Evolutionary conservation across 2,113 vertebrate genomes (phyloP).

Genomic region (Urocitellus parryii): DNA sequence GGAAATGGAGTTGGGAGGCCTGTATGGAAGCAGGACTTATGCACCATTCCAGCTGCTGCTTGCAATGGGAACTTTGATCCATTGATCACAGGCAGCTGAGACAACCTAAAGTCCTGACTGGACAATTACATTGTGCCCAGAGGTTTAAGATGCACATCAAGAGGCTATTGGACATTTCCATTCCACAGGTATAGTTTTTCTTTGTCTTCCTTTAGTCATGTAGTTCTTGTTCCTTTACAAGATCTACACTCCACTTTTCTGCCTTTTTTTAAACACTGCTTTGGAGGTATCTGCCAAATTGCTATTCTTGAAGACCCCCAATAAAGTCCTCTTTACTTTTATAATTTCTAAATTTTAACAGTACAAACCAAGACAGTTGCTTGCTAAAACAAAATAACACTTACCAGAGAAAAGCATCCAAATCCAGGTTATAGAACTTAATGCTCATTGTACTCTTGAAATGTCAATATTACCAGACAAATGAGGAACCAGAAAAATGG

Average conservation of each 20-base stretch:
- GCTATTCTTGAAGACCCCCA: not conserved
- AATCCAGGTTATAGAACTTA: not conserved
- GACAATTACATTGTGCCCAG: not conserved
- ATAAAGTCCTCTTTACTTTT: not conserved
- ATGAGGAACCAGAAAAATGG: not conserved
- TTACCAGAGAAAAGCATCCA: not conserved
- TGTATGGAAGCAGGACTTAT: not conserved
- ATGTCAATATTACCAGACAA: not conserved
- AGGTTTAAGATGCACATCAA: not conserved
- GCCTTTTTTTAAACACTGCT: not conserved
- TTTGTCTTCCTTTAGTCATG: not conserved
- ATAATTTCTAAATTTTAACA: not conserved
- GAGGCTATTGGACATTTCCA: not conserved
- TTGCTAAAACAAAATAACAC: conserved; percentile 10
- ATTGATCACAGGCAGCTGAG: no score
- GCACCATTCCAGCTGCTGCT: not conserved
- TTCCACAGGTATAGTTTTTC: not conserved
- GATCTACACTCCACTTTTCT: not conserved
- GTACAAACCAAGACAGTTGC: not conserved
- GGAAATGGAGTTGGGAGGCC: not conserved
- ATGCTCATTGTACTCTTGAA: not conserved
- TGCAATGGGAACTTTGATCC: not conserved
- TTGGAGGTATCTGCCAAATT: not conserved
- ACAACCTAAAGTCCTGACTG: not conserved
- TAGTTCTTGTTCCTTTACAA: no score